Evolutionary conservation across 2,888 invertebrate species (phyloP).

Genomic region (Drosophila acutilabella): DNA sequence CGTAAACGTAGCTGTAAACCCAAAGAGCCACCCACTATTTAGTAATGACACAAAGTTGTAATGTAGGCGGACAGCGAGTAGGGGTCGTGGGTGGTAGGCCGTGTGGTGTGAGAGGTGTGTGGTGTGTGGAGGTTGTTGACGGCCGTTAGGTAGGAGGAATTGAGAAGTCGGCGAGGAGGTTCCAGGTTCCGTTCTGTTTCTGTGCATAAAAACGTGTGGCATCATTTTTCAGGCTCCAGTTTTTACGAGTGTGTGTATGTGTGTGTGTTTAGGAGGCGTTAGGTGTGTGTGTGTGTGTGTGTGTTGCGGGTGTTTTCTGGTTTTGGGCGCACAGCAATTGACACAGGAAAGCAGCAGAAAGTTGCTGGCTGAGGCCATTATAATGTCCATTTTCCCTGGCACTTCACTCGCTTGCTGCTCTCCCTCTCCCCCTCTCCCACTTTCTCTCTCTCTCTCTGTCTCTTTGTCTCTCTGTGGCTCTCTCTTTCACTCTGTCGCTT

Average conservation of each 20-base stretch:
- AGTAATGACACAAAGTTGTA: constrained; percentile 75
- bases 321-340: constrained; percentile 70
- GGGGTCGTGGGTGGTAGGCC: background rate
- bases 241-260: constrained; percentile 15
- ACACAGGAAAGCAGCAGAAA: constrained; percentile 30
- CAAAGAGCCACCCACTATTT: constrained; percentile 66
- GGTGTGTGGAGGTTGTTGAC: no score
- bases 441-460: constrained; percentile 39
- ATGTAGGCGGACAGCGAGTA: background rate
- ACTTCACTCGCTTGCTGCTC: constrained; percentile 1
- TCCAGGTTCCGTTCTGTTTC: constrained; percentile 5
- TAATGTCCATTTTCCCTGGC: constrained; percentile 27
- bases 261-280: constrained; percentile 15
- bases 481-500: constrained; percentile 53
- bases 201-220: constrained; percentile 52
- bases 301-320: constrained; percentile 50
- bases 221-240: constrained; percentile 68
- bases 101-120: no score
- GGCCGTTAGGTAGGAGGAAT: background rate
- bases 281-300: constrained; percentile 19
- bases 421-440: background rate
- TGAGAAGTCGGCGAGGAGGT: background rate
- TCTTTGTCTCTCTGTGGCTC: constrained; percentile 35
- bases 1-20: constrained; percentile 42
- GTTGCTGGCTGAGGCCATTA: constrained; percentile 31